Conservation (phyloP, 2,888 invertebrate species). For the Andrena bicolor region DNA sequence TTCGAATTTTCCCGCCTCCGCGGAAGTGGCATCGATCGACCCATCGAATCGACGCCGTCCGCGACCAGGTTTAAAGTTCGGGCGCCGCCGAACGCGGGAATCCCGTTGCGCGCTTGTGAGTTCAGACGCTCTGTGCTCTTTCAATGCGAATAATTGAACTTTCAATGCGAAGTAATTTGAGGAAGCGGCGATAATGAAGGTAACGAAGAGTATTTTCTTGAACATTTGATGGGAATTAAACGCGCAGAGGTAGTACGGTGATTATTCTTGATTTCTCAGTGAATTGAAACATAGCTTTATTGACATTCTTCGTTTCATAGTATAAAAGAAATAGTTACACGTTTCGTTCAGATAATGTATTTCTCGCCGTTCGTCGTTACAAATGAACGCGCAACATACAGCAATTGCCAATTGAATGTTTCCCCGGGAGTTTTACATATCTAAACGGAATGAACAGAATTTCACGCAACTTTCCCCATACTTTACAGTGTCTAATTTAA, state of each 20-base stretch:
- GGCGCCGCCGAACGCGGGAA: too few relatives aligned
- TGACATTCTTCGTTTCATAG: slow-evolving; percentile 22
- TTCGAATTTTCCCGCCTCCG: slow-evolving; percentile 60
- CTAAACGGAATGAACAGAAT: slow-evolving; percentile 34
- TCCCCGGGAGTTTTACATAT: slow-evolving; percentile 9
- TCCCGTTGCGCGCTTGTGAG: too few relatives aligned
- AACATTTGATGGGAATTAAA: too few relatives aligned
- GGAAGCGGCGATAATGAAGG: too few relatives aligned
- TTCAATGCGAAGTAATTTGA: too few relatives aligned
- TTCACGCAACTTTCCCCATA: slow-evolving; percentile 24
- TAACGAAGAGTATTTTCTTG: too few relatives aligned
- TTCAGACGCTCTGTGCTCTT: too few relatives aligned
- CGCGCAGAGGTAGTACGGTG: too few relatives aligned
- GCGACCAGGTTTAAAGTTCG: too few relatives aligned
- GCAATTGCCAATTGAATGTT: not conserved
- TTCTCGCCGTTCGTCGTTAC: slow-evolving; percentile 19
- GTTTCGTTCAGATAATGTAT: slow-evolving; percentile 30
- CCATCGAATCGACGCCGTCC: slow-evolving; percentile 27
- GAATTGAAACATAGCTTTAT: slow-evolving; percentile 34
- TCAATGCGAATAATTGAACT: too few relatives aligned
- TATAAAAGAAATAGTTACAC: slow-evolving; percentile 47
- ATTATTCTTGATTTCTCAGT: not conserved
- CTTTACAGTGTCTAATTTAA: slow-evolving; percentile 35
- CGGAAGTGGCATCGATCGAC: slow-evolving; percentile 18
- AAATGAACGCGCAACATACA: slow-evolving; percentile 32